Base-by-base conservation (phyloP, 2,888 invertebrate species). In the Rhogogaster chlorosoma region DNA sequence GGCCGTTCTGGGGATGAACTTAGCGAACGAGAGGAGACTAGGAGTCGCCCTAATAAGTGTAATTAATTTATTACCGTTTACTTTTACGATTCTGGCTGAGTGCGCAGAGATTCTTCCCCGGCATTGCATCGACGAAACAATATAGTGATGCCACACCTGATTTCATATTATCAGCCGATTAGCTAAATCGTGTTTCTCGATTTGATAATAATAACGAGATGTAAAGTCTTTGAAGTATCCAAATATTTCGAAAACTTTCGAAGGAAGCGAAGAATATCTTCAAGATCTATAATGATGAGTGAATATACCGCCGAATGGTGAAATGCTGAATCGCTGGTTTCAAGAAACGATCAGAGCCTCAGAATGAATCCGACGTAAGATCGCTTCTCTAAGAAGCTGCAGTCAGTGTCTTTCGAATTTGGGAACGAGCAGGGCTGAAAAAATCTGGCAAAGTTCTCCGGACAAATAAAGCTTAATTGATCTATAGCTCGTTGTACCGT, bases 1-100 rank as follows among this genome's bases (percentile, higher is more conserved):
- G 86, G 86, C 85, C 86, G 85, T 49, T 67, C 22, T 32, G 53
- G 70, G 80, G 84, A 82, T 57, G 70, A 85, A 67, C 64, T 82
- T 82, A 29, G 70, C 64, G 67, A 82, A 85, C 78, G 83, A 83
- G 42, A 83, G 67, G 45, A 64, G 64, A 83, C 26, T 57, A 67
- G 29, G 29, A 67, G 67, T 83, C 61, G 80, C 45, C 45, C 67
- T 29, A 26, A 67, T 67, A 64, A 67, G 83, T 45, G 83, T 64
- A 83, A 83, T 83, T 64, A 83, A 83, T 83, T 83, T 83, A 83
- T 83, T 57, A 53, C 83, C 38, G 83, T 83, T 83, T 83, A 45
- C 45, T 70, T 70, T 83, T 83, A 83, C 83, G 67, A 42, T 83
- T 80, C 61, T 61, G 38, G 38, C 64, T 64, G 80, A 80, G 61